These are phyloP conservation scores for Leptinotarsa lineolata DNA, from an alignment of 1,140 invertebrate species.

Conservation along the genomic window DNA sequence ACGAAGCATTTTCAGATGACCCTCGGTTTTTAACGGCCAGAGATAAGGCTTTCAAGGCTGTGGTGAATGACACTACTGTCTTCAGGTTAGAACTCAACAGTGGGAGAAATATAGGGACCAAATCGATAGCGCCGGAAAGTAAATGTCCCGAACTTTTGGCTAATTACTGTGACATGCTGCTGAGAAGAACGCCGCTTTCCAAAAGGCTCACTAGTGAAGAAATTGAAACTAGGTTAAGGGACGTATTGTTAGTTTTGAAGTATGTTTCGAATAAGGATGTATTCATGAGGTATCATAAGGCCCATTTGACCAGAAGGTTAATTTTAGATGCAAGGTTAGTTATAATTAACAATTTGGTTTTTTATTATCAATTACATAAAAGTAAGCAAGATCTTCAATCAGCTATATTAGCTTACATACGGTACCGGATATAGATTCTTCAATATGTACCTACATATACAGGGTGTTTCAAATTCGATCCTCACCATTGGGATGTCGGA, in stretches of 20 bases:
- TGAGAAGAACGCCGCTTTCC: slow-evolving; percentile 94
- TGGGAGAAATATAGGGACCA: slow-evolving; percentile 63
- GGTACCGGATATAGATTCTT: too few relatives aligned
- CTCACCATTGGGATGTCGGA: too few relatives aligned
- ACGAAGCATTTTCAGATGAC: slow-evolving; percentile 95
- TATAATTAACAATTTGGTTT: not conserved
- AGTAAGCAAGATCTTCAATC: too few relatives aligned
- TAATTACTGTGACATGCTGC: slow-evolving; percentile 99
- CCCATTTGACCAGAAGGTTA: slow-evolving; percentile 91
- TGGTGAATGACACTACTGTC: slow-evolving; percentile 98
- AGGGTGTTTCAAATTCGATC: too few relatives aligned
- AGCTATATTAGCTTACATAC: too few relatives aligned
- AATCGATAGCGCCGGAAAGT: slow-evolving; percentile 81
- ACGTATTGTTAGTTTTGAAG: slow-evolving; percentile 95
- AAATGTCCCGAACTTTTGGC: slow-evolving; percentile 98
- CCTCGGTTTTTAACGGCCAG: slow-evolving; percentile 95
- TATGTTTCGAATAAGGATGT: slow-evolving; percentile 99
- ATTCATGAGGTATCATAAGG: slow-evolving; percentile 99
- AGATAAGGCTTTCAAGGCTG: slow-evolving; percentile 97
- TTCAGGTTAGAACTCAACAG: slow-evolving; percentile 73
- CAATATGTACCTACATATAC: too few relatives aligned
- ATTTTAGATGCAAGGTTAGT: slow-evolving; percentile 79
- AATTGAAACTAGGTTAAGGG: slow-evolving; percentile 89
- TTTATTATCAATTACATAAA: too few relatives aligned
- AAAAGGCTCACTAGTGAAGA: slow-evolving; percentile 97